Conservation (phyloP, 2,797 vertebrate genomes). For the Ataeniobius toweri region DNA sequence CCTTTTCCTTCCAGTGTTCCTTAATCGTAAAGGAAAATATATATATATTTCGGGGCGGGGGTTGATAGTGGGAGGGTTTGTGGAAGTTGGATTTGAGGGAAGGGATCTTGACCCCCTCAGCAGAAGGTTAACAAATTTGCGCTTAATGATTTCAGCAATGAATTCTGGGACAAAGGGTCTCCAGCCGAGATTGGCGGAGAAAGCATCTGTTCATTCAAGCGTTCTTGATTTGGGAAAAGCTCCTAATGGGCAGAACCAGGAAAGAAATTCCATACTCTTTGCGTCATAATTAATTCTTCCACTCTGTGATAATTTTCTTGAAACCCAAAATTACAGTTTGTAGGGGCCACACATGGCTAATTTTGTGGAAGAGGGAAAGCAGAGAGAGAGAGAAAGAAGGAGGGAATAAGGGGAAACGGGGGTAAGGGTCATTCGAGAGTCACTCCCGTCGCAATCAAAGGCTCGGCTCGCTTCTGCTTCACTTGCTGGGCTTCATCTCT, state of each 20-base stretch:
- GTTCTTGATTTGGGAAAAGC: constrained; percentile 72
- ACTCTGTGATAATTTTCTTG: constrained; percentile 75
- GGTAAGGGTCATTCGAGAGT: constrained; percentile 90
- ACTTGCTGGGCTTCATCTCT: constrained; percentile 90
- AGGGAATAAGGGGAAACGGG: constrained; percentile 74
- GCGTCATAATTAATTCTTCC: constrained; percentile 85
- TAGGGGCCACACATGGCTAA: constrained; percentile 82
- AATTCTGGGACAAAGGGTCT: constrained; percentile 80
- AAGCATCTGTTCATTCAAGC: constrained; percentile 78
- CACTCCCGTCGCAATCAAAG: constrained; percentile 86
- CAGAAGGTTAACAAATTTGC: constrained; percentile 82
- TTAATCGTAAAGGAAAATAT: constrained; percentile 73
- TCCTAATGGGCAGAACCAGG: constrained; percentile 40
- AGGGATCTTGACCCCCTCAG: constrained; percentile 71
- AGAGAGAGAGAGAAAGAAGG: constrained; percentile 56
- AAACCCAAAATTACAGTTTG: constrained; percentile 83
- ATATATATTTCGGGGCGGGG: constrained; percentile 43
- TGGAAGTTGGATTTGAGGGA: constrained; percentile 27
- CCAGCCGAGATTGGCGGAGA: constrained; percentile 73
- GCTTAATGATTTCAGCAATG: constrained; percentile 81
- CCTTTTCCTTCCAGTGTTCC: constrained; percentile 32
- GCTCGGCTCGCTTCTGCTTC: constrained; percentile 91
- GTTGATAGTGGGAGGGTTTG: constrained; percentile 35
- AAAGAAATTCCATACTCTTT: constrained; percentile 75
- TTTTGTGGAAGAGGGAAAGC: constrained; percentile 66